Conservation (phyloP, 2,797 vertebrate species). For the Ceyx erithaca region DNA sequence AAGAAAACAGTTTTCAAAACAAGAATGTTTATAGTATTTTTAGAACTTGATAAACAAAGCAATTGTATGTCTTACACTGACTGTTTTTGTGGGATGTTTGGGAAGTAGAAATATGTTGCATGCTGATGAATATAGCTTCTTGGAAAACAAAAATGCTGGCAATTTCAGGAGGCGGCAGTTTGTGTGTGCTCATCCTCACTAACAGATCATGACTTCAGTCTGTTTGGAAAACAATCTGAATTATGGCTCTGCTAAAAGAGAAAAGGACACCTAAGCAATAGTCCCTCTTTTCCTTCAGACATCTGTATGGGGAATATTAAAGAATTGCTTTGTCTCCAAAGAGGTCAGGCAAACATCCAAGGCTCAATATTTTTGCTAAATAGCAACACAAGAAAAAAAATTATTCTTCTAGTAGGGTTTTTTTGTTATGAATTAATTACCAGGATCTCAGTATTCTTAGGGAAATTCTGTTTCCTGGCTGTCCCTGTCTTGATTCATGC, state of each 20-base stretch:
- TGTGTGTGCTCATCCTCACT: not conserved
- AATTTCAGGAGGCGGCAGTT: slow-evolving; percentile 3
- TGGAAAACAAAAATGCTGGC: slow-evolving; percentile 9
- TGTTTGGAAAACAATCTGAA: slow-evolving; percentile 9
- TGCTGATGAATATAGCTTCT: not conserved
- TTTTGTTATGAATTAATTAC: slow-evolving; percentile 53
- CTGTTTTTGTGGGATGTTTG: not conserved
- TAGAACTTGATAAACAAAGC: not conserved
- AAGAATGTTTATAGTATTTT: not conserved
- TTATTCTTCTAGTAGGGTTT: not conserved
- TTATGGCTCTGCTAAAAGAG: not conserved
- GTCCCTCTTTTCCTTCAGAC: not conserved
- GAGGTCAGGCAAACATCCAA: slow-evolving; percentile 27
- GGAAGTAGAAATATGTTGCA: not conserved
- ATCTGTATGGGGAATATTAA: not conserved
- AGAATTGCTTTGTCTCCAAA: slow-evolving; percentile 30
- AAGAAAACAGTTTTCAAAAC: not conserved
- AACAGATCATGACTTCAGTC: not conserved
- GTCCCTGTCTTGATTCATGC: slow-evolving; percentile 35
- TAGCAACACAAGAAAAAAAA: slow-evolving; percentile 1
- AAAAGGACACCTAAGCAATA: slow-evolving; percentile 31
- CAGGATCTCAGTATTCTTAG: slow-evolving; percentile 56
- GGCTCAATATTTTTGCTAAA: slow-evolving; percentile 22
- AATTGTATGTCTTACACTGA: not conserved
- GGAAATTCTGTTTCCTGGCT: slow-evolving; percentile 63